Percentiles rank a stretch among this genome's conserved stretches.
These are phyloP conservation scores for Protaetia brevitarsis DNA, from an alignment of 1,140 invertebrate genomes.

Conservation along the genomic window DNA sequence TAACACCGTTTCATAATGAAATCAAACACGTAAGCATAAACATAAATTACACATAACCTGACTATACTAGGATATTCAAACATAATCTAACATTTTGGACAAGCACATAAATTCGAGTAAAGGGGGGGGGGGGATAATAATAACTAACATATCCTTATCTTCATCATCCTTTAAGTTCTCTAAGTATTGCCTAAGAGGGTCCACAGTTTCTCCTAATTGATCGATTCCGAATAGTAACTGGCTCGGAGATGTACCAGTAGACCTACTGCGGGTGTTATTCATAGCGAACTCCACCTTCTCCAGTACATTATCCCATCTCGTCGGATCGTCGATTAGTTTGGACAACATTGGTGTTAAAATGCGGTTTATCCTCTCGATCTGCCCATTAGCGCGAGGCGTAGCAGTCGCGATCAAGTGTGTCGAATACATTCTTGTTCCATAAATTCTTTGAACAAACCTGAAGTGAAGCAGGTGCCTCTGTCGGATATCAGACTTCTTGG, in stretches of 20 bases:
- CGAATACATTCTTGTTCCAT: slow-evolving; percentile 20
- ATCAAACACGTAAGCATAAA: no score
- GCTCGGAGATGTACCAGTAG: background rate
- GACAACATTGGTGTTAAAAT: slow-evolving; percentile 28
- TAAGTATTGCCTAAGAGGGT: no score
- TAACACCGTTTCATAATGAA: no score
- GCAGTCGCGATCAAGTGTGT: slow-evolving; percentile 10
- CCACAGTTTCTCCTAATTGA: no score
- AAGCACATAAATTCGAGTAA: no score
- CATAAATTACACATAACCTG: no score
- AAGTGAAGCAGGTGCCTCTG: slow-evolving; percentile 39
- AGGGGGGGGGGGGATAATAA: no score
- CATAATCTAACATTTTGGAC: no score
- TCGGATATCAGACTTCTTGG: slow-evolving; percentile 37
- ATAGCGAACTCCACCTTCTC: slow-evolving; percentile 24
- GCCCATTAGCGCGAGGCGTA: slow-evolving; percentile 21
- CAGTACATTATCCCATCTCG: background rate
- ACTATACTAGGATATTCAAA: no score
- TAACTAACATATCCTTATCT: no score
- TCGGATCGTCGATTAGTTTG: slow-evolving; percentile 26
- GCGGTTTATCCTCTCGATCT: slow-evolving; percentile 26
- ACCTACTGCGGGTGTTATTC: slow-evolving; percentile 1
- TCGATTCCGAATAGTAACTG: no score
- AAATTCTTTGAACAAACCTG: slow-evolving; percentile 36
- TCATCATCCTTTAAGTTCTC: no score